These are phyloP conservation scores for Magallana nippona DNA, from an alignment of 2,888 invertebrate genomes.

Conservation along the genomic window DNA sequence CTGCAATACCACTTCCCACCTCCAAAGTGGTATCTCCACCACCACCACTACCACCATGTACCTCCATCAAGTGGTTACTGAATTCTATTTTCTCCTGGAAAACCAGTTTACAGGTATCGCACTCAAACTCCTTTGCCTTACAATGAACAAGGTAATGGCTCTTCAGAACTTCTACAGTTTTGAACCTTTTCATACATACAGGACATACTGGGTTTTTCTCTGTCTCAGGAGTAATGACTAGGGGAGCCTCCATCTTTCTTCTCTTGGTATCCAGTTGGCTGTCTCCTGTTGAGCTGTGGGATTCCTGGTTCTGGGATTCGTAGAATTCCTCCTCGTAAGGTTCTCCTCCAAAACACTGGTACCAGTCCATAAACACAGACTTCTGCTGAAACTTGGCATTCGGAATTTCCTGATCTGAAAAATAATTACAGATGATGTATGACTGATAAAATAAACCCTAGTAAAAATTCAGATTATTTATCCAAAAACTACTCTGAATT, in stretches of 20 bases:
- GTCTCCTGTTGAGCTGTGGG: background rate
- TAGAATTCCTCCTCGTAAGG: conserved; percentile 21
- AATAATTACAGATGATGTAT: background rate
- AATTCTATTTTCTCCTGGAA: background rate
- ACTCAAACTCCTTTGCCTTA: background rate
- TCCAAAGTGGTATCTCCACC: background rate
- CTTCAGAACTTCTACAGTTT: conserved; percentile 9
- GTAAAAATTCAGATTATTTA: background rate
- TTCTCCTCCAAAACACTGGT: conserved; percentile 14
- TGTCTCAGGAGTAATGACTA: background rate
- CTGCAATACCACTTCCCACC: background rate
- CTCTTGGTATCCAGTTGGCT: background rate
- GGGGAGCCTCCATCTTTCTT: background rate
- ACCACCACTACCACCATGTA: background rate
- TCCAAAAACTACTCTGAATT: background rate
- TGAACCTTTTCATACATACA: background rate
- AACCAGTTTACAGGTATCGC: background rate
- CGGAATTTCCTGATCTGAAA: conserved; percentile 26
- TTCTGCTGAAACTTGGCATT: conserved; percentile 22
- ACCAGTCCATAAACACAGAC: conserved; percentile 11
- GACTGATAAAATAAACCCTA: background rate
- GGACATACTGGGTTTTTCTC: conserved; percentile 31
- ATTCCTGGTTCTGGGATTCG: conserved; percentile 1
- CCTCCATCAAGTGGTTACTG: background rate
- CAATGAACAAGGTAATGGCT: conserved; percentile 16